Evolutionary conservation across 2,113 vertebrate species (phyloP).

Genomic region (Pithys albifrons): DNA sequence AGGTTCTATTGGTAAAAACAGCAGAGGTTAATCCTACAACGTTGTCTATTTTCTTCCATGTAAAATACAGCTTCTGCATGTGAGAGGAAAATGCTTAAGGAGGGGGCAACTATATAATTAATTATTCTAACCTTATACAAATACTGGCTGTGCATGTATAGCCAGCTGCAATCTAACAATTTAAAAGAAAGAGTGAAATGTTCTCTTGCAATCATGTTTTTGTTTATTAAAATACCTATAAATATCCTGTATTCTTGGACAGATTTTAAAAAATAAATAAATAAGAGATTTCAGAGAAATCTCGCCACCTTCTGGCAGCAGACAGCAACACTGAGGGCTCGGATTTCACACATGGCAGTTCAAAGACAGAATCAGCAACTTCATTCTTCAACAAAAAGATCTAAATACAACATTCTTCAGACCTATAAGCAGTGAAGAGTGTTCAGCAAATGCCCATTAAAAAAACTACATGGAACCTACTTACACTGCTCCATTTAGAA

Average conservation of each 20-base stretch:
- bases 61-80: not conserved
- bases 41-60: not conserved
- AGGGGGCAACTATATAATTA: not conserved
- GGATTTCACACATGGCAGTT: not conserved
- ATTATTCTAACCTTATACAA: not conserved
- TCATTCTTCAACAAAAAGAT: not conserved
- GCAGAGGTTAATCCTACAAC: not conserved
- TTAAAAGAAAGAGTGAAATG: not conserved
- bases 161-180: not conserved
- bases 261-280: not conserved
- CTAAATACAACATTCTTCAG: not conserved
- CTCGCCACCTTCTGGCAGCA: conserved; percentile 52
- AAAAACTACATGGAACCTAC: not conserved
- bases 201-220: not conserved
- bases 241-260: not conserved
- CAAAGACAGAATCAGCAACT: not conserved
- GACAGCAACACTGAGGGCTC: not conserved
- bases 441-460: not conserved
- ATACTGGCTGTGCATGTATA: not conserved
- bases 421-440: not conserved
- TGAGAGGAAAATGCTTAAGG: not conserved
- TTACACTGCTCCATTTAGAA: not conserved
- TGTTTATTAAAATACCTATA: not conserved
- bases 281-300: conserved; percentile 13
- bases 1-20: not conserved